These are phyloP conservation scores for Propsilocerus akamusi DNA, from an alignment of 1,140 invertebrate species.

Conservation along the genomic window DNA sequence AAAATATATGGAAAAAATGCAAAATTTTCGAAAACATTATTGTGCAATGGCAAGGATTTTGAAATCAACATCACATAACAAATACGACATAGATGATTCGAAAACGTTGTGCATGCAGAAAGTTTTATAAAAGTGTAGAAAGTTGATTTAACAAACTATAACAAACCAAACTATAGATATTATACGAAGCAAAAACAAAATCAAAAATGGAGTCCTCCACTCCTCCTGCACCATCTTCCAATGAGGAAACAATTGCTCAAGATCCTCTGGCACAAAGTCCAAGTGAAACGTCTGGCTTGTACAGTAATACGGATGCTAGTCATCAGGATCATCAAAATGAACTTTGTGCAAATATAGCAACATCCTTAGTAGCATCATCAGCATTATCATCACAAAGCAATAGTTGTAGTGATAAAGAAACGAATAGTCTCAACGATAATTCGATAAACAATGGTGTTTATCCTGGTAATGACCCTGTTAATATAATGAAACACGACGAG, in stretches of 20 bases:
- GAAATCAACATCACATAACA: background rate
- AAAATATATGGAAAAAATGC: background rate
- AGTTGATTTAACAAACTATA: background rate
- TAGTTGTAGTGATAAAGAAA: background rate
- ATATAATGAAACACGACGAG: background rate
- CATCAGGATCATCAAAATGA: background rate
- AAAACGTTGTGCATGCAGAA: background rate
- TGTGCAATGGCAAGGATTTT: slow-evolving; percentile 3
- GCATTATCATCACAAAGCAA: background rate
- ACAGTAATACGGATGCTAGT: background rate
- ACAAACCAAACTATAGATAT: background rate
- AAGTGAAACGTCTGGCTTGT: background rate
- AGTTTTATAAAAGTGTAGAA: background rate
- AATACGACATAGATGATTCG: background rate
- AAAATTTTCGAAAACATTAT: background rate
- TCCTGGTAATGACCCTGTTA: too few relatives aligned
- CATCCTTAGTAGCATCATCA: background rate
- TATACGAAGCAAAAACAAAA: background rate
- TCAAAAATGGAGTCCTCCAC: slow-evolving; percentile 2
- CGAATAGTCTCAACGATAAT: background rate
- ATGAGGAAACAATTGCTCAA: background rate
- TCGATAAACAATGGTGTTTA: background rate
- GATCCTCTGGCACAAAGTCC: background rate
- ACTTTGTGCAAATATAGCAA: background rate
- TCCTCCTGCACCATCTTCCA: background rate